Evolutionary conservation across 2,888 invertebrate genomes (phyloP).

Genomic region (Hymenopus coronatus): DNA sequence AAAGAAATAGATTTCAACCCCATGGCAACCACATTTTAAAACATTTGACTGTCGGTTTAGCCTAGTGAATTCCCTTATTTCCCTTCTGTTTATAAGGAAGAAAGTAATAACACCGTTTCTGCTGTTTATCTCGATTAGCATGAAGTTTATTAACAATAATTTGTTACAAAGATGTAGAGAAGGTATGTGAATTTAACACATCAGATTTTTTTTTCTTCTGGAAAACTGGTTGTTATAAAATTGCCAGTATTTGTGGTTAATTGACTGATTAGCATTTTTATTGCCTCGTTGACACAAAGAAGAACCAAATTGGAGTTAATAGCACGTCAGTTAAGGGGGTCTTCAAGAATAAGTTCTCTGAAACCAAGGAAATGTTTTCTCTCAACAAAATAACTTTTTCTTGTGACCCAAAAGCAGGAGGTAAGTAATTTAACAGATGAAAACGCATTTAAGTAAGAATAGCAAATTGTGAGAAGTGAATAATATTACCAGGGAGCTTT

Average conservation of each 20-base stretch:
- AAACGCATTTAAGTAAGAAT: background rate
- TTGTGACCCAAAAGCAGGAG: background rate
- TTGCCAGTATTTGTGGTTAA: background rate
- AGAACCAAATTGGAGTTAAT: background rate
- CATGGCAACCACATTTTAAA: too few relatives aligned
- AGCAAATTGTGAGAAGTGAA: background rate
- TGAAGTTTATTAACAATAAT: too few relatives aligned
- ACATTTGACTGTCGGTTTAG: too few relatives aligned
- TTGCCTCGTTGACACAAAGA: background rate
- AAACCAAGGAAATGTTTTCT: background rate
- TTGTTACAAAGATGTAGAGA: too few relatives aligned
- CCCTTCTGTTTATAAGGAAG: too few relatives aligned
- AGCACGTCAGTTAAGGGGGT: background rate
- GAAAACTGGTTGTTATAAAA: too few relatives aligned
- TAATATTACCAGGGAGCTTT: background rate
- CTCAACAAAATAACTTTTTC: background rate
- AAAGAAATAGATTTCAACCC: too few relatives aligned
- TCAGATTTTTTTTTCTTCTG: too few relatives aligned
- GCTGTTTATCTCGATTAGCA: too few relatives aligned
- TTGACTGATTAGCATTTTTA: background rate
- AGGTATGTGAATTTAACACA: too few relatives aligned
- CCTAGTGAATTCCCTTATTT: too few relatives aligned
- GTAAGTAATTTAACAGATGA: background rate
- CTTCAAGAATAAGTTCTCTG: background rate
- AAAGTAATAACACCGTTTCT: too few relatives aligned